Evolutionary conservation across 2,888 invertebrate genomes (phyloP), one percentile per base, ranked within the genome.

Genomic region (Caenorhabditis becei): DNA sequence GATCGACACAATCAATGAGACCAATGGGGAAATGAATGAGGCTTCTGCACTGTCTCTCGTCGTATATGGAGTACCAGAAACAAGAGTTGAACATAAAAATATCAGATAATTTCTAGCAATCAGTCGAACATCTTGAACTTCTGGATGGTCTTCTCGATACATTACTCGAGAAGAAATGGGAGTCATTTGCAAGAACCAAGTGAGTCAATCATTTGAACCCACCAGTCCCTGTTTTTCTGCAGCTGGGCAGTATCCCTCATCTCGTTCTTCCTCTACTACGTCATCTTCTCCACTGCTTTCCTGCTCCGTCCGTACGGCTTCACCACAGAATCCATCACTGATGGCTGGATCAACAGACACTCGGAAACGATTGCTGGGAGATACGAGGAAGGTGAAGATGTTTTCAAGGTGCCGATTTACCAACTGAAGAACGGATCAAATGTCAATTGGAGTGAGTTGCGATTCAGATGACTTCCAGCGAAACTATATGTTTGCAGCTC

Each of bases 151-250:
- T 97, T 87, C 92, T 98, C 56, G 95, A 96, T n/a, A 97, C 97
- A 91, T 93, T 98, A n/a, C 92, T 98, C 16, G 95, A 96, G 91
- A 96, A 96, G 3, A 99, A 99, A 93, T 99, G 98, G 98, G 96
- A 97, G 89, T 95, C 97, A 0, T 98, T 97, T 92, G 96, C 97
- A 1, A 96, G 96, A 92, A 95, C 10, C 2, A 41, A 41, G 41
- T 41, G 16, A 41, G 41, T 14, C 10, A 41, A 18, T n/a, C 1
- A 2, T 35, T 18, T 32, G 10, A 37, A 10, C 4, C 11, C 72
- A 85, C 63, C 77, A 89, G 90, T 37, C 79, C 28, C 96, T 92
- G 95, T 14, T 8, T 7, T 14, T 16, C 4, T 0, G 7, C 24
- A 56, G 11, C 3, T 2, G 74, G 85, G 59, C 75, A 77, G 67